Percentiles rank a stretch among this genome's conserved stretches.
Evolutionary conservation across 2,797 vertebrate species (phyloP).

Genomic region (Sebastes elongatus): DNA sequence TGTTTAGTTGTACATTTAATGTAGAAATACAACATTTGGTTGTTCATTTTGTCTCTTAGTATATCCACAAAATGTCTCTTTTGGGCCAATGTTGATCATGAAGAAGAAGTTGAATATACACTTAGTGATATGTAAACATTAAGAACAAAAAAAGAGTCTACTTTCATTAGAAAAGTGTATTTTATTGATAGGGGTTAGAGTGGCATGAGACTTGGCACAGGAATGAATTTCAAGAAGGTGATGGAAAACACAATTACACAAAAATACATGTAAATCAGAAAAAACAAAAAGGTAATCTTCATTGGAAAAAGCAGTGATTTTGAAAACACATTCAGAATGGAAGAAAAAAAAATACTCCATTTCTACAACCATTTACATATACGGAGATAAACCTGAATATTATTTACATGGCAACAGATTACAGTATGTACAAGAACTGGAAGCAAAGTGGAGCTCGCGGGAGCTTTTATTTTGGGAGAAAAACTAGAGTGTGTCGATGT

Average conservation of each 20-base stretch:
- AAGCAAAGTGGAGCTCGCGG: constrained; percentile 42
- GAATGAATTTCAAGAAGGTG: constrained; percentile 58
- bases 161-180: constrained; percentile 76
- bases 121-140: background rate
- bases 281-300: constrained; percentile 48
- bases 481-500: constrained; percentile 11
- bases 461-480: constrained; percentile 28
- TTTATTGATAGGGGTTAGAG: constrained; percentile 80
- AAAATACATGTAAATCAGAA: constrained; percentile 65
- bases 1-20: background rate
- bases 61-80: background rate
- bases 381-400: constrained; percentile 70
- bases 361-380: constrained; percentile 81
- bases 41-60: background rate
- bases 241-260: constrained; percentile 43
- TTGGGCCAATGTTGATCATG: background rate
- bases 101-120: background rate
- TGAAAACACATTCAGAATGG: constrained; percentile 55
- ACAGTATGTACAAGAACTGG: constrained; percentile 75
- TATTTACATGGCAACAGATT: constrained; percentile 79
- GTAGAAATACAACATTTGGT: background rate
- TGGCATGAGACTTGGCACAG: constrained; percentile 68
- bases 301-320: constrained; percentile 71
- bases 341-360: constrained; percentile 37
- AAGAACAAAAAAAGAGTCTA: background rate